Evolutionary conservation across 2,113 vertebrate species (phyloP), one percentile per base, ranked within the genome.

Genomic region (Chaetodon trifascialis): DNA sequence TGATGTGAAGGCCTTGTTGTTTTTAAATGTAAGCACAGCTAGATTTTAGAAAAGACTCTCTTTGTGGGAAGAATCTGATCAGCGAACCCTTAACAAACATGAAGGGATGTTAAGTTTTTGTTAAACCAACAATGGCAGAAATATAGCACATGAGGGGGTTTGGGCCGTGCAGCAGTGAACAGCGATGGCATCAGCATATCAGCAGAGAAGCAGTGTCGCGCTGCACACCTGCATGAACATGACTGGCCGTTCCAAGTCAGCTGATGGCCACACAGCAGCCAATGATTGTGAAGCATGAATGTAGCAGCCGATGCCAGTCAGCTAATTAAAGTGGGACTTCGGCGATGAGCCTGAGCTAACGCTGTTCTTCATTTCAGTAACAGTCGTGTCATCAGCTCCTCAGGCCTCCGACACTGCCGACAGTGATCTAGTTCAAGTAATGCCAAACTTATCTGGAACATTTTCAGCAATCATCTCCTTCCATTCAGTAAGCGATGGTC

Each of bases 281-380:
- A n/a, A 5, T 40, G 36, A 51, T 51, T 51, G 49, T 73, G 77
- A 62, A 44, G 25, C 17, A n/a, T 75, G 38, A 68, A 46, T 69
- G 19, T 7, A 62, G 55, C 55, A 60, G 55, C 38, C 44, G 44
- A 65, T 34, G 42, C 49, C 40, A 75, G 54, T 82, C 67, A 52
- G 49, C 44, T 64, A 36, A 51, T 64, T 54, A 7, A 51, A 46
- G 16, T 1, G 2, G 2, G 10, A 44, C 49, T 34, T 30, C 2
- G 6, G 60, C 21, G 23, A n/a, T 44, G n/a, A 10, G 30, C 46
- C 4, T 30, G 10, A 64, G 25, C 47, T 42, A 64, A 74, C 60
- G 16, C 6, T 0, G 3, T 14, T 23, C 38, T 40, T 40, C 38
- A 40, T 40, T 40, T 40, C 8, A 40, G 21, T 38, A 69, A 38